Evolutionary conservation across 2,113 vertebrate genomes (phyloP), one percentile per base, ranked within the genome.

Genomic region (Psettodes erumei): DNA sequence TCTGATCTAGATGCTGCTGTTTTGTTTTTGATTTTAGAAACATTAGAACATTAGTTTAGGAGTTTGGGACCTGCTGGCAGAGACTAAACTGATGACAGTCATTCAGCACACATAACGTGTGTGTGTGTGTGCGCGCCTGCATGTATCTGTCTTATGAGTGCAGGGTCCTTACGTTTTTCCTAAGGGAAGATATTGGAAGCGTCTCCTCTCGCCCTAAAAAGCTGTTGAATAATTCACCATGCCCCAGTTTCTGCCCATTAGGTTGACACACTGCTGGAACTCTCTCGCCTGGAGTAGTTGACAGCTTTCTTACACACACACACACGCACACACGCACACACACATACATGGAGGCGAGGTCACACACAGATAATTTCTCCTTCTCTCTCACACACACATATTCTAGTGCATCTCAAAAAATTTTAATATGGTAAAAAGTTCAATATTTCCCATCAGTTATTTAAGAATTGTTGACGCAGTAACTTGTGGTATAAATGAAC

Each of bases 231-330:
- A 83, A 92, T 93, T 93, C 88, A 93, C 83, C 9, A 67, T 79
- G 91, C 82, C 90, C 91, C 88, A 90, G 89, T 93, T 93, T 90
- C 85, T 91, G 87, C 86, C 91, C 87, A 93, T 92, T 92, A 92
- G 82, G 81, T 90, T 91, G 90, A 91, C 88, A 92, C 83, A 86
- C 80, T 88, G 77, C 85, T 86, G 84, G 72, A 92, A 90, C 76
- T 88, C 87, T 88, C 88, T 86, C 47, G 85, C 85, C 84, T 77
- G 53, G 78, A 90, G 82, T 81, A 82, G 83, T 84, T 93, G 91
- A 91, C 90, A 91, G 91, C 86, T 91, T 85, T 77, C 75, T 86
- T 77, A 82, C 81, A 76, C 78, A 67, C 73, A 81, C 43, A 55
- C 59, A 51, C 33, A 4, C 50, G 35, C 43, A 30, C 25, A 28